Evolutionary conservation across 2,113 vertebrate species (phyloP), one percentile per base, ranked within the genome.

Genomic region (Brachypodius melanocephalos): DNA sequence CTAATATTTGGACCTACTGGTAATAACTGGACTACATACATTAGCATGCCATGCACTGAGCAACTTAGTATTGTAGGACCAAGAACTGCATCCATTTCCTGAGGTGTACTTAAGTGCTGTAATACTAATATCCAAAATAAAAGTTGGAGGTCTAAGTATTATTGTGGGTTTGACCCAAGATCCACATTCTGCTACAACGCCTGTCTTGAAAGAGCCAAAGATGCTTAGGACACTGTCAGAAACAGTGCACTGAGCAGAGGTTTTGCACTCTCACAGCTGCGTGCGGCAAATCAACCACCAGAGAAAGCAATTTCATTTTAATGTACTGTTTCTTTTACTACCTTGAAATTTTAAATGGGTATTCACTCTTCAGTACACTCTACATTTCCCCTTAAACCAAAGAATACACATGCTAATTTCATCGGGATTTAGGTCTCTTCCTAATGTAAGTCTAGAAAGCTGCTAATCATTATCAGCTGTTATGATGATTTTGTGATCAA

Each of bases 401-500:
- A 74, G 34, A 42, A 61, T 13, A 69, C 4, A 42, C 0, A 1
- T 32, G 57, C 13, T 43, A 57, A 34, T 69, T 83, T 83, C 54
- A 69, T 12, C 45, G 32, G 21, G 43, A 93, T 69, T 77, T 89
- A 79, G 17, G 48, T 80, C 43, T 76, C 26, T 46, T 85, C 38
- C 49, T 38, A 63, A 31, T 3, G 13, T n/a, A 82, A 76, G 16
- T 28, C 22, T 62, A 51, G 36, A 76, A 84, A 67, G 21, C 14
- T 88, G 26, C 31, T 77, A 77, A 80, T 67, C 69, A 42, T 66
- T 69, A 80, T 22, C 48, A 67, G 24, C 22, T 74, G 43, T 29
- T 20, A 69, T 0, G 5, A 84, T n/a, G 49, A 71, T 67, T 93
- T 52, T 88, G 72, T 52, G 36, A 96, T 83, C 78, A 89, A 87